A percentile compares a stretch with the other conserved stretches of the same genome.
phyloP scores from a whole-genome alignment of 2,113 vertebrate genomes.

The Odobenus rosmarus region DNA sequence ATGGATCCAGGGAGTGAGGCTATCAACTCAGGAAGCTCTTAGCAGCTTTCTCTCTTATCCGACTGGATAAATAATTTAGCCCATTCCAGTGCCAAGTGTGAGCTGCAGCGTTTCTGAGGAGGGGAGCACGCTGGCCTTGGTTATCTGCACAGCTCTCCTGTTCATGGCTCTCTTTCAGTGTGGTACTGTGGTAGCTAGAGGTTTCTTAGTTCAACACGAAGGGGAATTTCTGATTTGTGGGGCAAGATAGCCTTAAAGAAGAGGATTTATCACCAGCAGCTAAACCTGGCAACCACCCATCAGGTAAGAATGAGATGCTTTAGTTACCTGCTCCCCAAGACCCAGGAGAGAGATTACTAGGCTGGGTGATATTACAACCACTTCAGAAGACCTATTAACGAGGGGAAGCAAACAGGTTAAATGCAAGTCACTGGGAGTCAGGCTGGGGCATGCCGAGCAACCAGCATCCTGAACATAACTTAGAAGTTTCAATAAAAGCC shows the following conservation, averaged over 20 bases:
- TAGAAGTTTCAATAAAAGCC: not conserved
- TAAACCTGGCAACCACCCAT: not conserved
- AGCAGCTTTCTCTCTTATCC: not conserved
- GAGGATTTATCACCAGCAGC: not conserved
- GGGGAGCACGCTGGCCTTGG: not conserved
- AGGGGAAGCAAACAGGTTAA: not conserved
- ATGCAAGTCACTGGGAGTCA: not conserved
- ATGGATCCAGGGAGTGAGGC: not conserved
- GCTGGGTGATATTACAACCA: not conserved
- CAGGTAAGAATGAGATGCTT: not conserved
- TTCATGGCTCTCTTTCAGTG: not conserved
- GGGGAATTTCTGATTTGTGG: not conserved
- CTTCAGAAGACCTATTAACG: not conserved
- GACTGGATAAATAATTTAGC: constrained; percentile 38
- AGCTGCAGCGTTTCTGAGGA: not conserved
- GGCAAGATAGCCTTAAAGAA: not conserved
- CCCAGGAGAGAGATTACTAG: not conserved
- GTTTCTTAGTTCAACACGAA: not conserved
- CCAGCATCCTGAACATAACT: not conserved
- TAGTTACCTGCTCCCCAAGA: not conserved
- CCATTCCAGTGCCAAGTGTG: not conserved
- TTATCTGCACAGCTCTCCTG: not conserved
- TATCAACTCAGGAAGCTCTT: constrained; percentile 6
- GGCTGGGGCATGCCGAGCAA: not conserved
- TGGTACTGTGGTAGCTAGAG: not conserved